These are phyloP conservation scores for Syrrhaptes paradoxus DNA, from an alignment of 2,113 vertebrate species.

Conservation along the genomic window DNA sequence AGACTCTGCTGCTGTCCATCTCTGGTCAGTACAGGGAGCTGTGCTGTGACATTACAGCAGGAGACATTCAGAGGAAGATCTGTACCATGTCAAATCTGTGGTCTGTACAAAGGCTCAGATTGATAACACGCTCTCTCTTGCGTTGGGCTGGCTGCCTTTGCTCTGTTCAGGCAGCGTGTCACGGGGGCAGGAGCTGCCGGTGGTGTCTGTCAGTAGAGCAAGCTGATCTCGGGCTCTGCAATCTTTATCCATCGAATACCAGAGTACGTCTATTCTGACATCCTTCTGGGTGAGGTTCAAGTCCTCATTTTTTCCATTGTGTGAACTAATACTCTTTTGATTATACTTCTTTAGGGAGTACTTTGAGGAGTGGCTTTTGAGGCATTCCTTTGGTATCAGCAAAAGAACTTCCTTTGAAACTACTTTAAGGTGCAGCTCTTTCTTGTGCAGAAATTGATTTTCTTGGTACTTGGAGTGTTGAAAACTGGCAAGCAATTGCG, in stretches of 20 bases:
- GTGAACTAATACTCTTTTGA: neutral
- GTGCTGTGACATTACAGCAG: neutral
- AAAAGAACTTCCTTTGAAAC: neutral
- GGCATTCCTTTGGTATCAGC: slow-evolving; percentile 52
- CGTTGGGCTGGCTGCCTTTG: neutral
- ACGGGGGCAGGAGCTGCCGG: neutral
- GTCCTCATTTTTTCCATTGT: slow-evolving; percentile 59
- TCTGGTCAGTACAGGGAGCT: neutral
- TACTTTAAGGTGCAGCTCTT: neutral
- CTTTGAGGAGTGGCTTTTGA: slow-evolving; percentile 47
- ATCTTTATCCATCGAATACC: neutral
- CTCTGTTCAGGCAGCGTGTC: too few relatives aligned
- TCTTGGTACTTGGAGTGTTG: neutral
- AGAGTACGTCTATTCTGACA: neutral
- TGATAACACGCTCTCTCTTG: neutral
- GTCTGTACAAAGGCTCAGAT: neutral
- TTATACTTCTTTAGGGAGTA: neutral
- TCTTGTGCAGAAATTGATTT: neutral
- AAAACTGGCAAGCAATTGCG: neutral
- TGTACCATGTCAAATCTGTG: rapidly evolving
- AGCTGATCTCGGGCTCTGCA: neutral
- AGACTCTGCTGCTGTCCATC: neutral
- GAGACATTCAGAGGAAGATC: neutral
- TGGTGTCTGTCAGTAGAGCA: neutral
- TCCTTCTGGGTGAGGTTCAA: slow-evolving; percentile 49